Evolutionary conservation across 1,140 invertebrate genomes (phyloP), one percentile per base, ranked within the genome.

Genomic region (Drosophila eugracilis): DNA sequence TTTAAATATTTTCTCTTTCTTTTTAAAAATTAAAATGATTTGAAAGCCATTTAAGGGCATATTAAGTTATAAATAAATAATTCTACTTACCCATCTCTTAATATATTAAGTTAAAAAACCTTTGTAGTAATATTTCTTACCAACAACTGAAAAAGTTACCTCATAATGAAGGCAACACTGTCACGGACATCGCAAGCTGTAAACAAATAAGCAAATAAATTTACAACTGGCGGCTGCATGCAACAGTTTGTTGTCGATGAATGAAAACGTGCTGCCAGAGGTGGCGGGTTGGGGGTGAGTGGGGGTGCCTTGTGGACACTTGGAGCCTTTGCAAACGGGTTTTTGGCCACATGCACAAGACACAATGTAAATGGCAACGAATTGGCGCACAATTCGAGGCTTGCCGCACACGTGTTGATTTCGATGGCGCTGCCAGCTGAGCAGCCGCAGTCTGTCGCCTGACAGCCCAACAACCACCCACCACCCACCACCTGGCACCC

Each of bases 271-370:
- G 79, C 67, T 73, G 62, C 47, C 65, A 53, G 34, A 30, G 45
- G 21, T 19, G 50, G 37, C 15, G 26, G 17, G 42, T 4, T 12
- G 4, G 5, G 4, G 41, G 37, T 15, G 5, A 15, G 4, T 32
- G 14, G 15, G 32, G n/a, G 44, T 36, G 47, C 5, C 5, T 14
- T 22, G 47, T 26, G 54, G 72, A 52, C 79, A 84, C 79, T 86
- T 86, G 75, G 69, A 77, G 81, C 81, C 81, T 52, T 77, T 80
- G 70, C 34, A 86, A 86, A 85, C 81, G 45, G 81, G 81, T 85
- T 83, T 81, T 37, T 26, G 70, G 49, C 57, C 71, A 74, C 59
- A 67, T 67, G 63, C 26, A 67, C 15, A 47, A 48, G 55, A 49
- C 55, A 59, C 55, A 49, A 21, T 52, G 63, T 30, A 67, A 66